phyloP scores from a whole-genome alignment of 2,797 vertebrate species.

The Hephaestus fuliginosus region DNA sequence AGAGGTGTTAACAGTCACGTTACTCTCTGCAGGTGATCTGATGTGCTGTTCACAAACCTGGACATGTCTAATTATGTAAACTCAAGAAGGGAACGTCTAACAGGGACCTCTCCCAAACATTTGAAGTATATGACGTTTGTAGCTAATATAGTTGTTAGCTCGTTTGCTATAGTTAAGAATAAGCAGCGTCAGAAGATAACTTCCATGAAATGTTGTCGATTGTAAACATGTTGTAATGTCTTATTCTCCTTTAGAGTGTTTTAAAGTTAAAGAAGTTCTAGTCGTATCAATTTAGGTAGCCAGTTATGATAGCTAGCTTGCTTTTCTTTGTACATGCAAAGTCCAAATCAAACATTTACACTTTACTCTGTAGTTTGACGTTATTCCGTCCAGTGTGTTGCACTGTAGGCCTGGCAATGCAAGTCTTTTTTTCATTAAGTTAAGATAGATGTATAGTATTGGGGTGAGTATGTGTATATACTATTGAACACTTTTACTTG shows the following conservation, averaged over 20 bases:
- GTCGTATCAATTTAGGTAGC: background rate
- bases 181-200: conserved; percentile 6
- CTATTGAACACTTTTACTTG: background rate
- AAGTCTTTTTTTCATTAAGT: background rate
- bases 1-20: conserved; percentile 40
- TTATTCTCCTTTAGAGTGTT: background rate
- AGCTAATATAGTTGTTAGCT: background rate
- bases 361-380: background rate
- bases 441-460: background rate
- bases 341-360: background rate
- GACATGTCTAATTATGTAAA: background rate
- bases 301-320: too few species aligned
- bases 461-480: background rate
- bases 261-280: too few species aligned
- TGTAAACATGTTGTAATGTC: background rate
- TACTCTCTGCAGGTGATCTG: conserved; percentile 24
- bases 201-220: background rate
- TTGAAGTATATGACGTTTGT: background rate
- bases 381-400: background rate
- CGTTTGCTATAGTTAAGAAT: conserved; percentile 2
- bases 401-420: background rate
- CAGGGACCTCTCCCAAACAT: background rate
- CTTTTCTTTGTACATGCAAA: background rate
- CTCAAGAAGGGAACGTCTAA: background rate
- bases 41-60: conserved; percentile 11